Conservation (phyloP, 2,113 vertebrate species). For the Xenopus tropicalis region DNA sequence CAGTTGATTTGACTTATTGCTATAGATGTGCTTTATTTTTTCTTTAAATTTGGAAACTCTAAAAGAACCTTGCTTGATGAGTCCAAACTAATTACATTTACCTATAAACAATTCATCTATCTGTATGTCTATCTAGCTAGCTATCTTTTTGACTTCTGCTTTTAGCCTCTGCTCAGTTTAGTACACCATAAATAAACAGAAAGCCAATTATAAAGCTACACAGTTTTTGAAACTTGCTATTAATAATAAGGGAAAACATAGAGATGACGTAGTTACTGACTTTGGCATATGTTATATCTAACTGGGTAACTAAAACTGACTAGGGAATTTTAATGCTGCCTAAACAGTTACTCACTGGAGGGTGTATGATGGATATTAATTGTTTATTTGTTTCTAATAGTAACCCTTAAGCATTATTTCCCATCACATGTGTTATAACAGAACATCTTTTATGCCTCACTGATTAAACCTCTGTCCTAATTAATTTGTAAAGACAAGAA, state of each 20-base stretch:
- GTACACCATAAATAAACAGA: no score
- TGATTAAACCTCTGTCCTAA: constrained; percentile 44
- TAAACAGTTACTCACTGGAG: constrained; percentile 61
- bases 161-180: no score
- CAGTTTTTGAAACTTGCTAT: constrained; percentile 23
- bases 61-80: no score
- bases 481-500: constrained; percentile 43
- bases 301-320: constrained; percentile 24
- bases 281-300: constrained; percentile 39
- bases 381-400: constrained; percentile 68
- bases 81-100: no score
- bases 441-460: constrained; percentile 39
- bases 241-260: constrained; percentile 55
- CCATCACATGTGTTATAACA: constrained; percentile 52
- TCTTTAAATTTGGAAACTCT: no score
- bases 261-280: constrained; percentile 55
- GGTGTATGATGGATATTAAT: constrained; percentile 62
- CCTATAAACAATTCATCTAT: no score
- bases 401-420: constrained; percentile 53
- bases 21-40: no score
- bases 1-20: no score
- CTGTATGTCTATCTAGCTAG: no score
- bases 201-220: neutral
- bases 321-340: constrained; percentile 61
- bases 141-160: no score